These are phyloP conservation scores for Chrysemys picta DNA, from an alignment of 2,113 vertebrate species.

Conservation along the genomic window DNA sequence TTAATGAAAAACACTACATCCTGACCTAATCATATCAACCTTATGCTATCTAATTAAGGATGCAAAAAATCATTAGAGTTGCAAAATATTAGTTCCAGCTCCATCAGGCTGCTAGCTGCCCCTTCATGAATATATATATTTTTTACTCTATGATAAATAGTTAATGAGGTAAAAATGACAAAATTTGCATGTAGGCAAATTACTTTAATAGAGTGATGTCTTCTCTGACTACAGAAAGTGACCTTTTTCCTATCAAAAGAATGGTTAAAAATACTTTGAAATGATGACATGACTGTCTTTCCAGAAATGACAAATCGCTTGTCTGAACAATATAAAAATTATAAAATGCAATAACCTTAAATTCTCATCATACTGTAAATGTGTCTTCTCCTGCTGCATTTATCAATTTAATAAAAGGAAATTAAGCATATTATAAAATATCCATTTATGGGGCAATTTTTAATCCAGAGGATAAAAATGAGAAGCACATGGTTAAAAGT, in stretches of 20 bases:
- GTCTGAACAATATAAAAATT: conserved; percentile 91
- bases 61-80: conserved; percentile 99
- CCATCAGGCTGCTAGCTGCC: conserved; percentile 91
- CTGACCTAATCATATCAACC: conserved; percentile 99
- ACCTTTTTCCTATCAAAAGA: conserved; percentile 89
- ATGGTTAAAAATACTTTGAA: conserved; percentile 86
- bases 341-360: conserved; percentile 92
- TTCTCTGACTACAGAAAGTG: conserved; percentile 92
- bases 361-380: conserved; percentile 89
- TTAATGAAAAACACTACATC: conserved; percentile 99
- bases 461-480: conserved; percentile 75
- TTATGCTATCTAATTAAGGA: conserved; percentile 99
- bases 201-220: conserved; percentile 93
- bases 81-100: conserved; percentile 99
- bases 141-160: conserved; percentile 93
- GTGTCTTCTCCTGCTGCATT: conserved; percentile 87
- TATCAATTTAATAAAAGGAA: conserved; percentile 94
- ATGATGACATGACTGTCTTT: conserved; percentile 84
- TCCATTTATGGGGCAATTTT: conserved; percentile 85
- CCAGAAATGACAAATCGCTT: conserved; percentile 86
- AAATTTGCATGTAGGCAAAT: conserved; percentile 98
- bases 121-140: conserved; percentile 92
- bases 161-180: conserved; percentile 99
- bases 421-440: conserved; percentile 91
- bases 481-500: conserved; percentile 66